Evolutionary conservation across 2,113 vertebrate genomes (phyloP).

Genomic region (Eptesicus fuscus): DNA sequence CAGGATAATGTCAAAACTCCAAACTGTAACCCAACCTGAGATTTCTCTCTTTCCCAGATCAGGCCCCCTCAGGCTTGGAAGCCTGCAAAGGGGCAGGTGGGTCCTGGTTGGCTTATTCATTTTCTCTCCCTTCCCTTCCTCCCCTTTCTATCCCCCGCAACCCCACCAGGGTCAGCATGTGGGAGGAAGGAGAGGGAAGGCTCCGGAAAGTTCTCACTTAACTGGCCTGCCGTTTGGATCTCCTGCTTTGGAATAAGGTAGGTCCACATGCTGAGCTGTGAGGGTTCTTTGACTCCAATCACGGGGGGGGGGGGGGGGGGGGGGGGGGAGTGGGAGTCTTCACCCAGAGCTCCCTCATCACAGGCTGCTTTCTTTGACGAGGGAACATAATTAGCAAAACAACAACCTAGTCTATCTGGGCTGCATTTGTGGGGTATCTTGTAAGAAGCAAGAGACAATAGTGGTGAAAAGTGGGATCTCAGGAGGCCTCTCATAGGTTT

Average conservation of each 20-base stretch:
- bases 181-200: not conserved
- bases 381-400: not conserved
- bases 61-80: not conserved
- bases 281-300: not conserved
- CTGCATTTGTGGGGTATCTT: not conserved
- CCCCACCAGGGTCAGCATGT: not conserved
- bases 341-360: not conserved
- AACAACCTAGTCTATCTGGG: not conserved
- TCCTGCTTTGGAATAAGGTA: not conserved
- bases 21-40: not conserved
- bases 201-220: not conserved
- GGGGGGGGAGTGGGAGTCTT: not conserved
- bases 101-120: not conserved
- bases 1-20: not conserved
- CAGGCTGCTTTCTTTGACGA: not conserved
- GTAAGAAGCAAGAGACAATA: too few relatives aligned
- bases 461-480: not conserved
- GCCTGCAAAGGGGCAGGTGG: not conserved
- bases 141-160: too few relatives aligned
- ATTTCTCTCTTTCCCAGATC: not conserved
- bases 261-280: not conserved
- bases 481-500: not conserved
- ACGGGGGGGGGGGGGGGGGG: rapidly evolving
- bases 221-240: not conserved
- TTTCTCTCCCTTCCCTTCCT: not conserved